Percentiles rank a stretch among this genome's conserved stretches.
Evolutionary conservation across 2,113 vertebrate species (phyloP).

Genomic region (Mobula hypostoma): DNA sequence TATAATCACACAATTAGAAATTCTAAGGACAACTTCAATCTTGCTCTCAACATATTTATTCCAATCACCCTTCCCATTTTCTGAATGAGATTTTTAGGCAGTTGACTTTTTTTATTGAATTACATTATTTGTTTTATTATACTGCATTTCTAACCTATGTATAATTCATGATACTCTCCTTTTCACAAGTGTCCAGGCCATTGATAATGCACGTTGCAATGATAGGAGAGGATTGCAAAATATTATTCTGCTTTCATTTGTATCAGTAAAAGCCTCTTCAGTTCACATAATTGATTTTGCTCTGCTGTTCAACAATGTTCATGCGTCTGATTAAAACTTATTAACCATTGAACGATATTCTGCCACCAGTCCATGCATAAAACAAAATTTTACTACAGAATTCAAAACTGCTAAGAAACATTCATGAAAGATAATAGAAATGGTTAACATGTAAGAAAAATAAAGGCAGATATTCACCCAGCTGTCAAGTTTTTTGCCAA

Average conservation of each 20-base stretch:
- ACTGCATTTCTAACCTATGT: neutral
- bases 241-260: neutral
- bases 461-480: neutral
- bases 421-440: neutral
- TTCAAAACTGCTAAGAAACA: neutral
- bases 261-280: no score
- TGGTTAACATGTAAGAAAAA: neutral
- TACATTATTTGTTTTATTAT: neutral
- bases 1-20: neutral
- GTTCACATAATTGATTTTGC: neutral
- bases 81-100: neutral
- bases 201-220: neutral
- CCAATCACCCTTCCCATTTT: neutral
- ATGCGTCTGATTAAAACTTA: neutral
- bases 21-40: neutral
- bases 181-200: neutral
- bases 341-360: neutral
- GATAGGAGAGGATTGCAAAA: neutral
- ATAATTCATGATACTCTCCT: neutral
- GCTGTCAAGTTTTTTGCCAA: neutral
- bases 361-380: neutral
- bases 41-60: neutral
- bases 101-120: neutral
- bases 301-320: neutral
- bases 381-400: neutral